These are phyloP conservation scores for Falco punctatus DNA, from an alignment of 2,113 vertebrate genomes.

Conservation along the genomic window DNA sequence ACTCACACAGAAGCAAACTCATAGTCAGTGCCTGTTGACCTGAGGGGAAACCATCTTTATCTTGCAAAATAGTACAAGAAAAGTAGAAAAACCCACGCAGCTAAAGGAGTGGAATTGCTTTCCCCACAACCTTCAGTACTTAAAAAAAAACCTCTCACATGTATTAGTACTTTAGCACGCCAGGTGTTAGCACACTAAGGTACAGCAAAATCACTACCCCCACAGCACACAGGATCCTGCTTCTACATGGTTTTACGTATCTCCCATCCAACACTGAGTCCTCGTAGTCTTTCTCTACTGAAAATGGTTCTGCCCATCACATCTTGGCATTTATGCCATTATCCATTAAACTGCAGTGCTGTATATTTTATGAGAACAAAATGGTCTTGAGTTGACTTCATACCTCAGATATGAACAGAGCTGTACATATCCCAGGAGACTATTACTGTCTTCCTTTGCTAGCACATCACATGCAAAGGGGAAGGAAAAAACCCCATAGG, in stretches of 20 bases:
- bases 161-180: neutral
- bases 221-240: neutral
- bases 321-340: constrained; percentile 52
- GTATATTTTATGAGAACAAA: constrained; percentile 69
- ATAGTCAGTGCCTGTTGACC: neutral
- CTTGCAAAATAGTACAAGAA: neutral
- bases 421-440: constrained; percentile 23
- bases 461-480: constrained; percentile 20
- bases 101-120: neutral
- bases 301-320: constrained; percentile 59
- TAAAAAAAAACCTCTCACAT: rapidly evolving
- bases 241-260: neutral
- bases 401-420: constrained; percentile 49
- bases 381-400: constrained; percentile 59
- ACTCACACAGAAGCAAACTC: neutral
- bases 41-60: neutral
- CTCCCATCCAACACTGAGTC: neutral
- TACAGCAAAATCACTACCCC: neutral
- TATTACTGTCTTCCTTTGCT: constrained; percentile 32
- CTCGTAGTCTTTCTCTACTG: neutral
- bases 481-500: neutral
- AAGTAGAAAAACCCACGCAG: neutral
- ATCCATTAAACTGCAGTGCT: constrained; percentile 49
- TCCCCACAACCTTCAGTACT: neutral
- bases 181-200: neutral